Conservation (phyloP, 2,888 invertebrate genomes). For the Metopia argyrocephala region DNA sequence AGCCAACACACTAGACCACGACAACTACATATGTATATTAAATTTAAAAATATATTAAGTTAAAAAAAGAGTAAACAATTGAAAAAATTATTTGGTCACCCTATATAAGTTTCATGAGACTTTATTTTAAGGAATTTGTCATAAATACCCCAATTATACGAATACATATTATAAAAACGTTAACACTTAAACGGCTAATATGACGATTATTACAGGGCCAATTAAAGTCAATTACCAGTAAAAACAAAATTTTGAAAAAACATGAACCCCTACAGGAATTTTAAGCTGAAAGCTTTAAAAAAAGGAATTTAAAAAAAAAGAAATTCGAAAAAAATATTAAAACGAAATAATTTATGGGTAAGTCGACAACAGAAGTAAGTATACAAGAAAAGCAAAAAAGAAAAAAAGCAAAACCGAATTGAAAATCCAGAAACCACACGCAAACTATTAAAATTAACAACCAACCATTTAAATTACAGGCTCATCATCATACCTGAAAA, state of each 20-base stretch:
- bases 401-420: not conserved
- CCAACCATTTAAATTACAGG: constrained; percentile 12
- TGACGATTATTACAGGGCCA: constrained; percentile 31
- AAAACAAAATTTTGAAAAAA: not conserved
- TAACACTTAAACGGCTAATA: constrained; percentile 50
- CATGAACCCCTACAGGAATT: constrained; percentile 7
- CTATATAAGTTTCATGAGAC: not conserved
- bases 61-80: too few species aligned
- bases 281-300: constrained; percentile 5
- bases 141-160: constrained; percentile 46
- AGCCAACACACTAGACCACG: too few species aligned
- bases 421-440: constrained; percentile 57
- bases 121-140: not conserved
- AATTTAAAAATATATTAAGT: too few species aligned
- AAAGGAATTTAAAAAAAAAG: not conserved
- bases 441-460: constrained; percentile 35
- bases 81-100: not conserved
- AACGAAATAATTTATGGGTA: constrained; percentile 11
- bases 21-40: too few species aligned
- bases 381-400: not conserved
- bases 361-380: not conserved
- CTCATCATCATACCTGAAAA: constrained; percentile 12
- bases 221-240: constrained; percentile 21
- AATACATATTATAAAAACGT: constrained; percentile 53
- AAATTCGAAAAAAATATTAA: not conserved